Base-by-base conservation (phyloP, 2,888 invertebrate species). In the Eilema caniola region DNA sequence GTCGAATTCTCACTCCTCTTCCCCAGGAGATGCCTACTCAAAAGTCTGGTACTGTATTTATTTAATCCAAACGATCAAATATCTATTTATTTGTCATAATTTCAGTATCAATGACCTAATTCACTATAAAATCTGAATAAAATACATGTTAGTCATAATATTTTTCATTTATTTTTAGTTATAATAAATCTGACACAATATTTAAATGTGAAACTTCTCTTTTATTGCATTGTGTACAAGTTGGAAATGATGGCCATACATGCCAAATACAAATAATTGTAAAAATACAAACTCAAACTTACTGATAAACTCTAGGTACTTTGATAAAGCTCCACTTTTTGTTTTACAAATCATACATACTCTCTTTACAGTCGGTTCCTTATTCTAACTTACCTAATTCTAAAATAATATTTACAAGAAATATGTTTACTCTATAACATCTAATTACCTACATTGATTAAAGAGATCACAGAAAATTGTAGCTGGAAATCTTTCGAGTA, bases 391-490 rank as follows among this genome's bases (percentile, higher is more conserved):
- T 86, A 81, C 77, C 81, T 80, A 81, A 77, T 75, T 67, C 84
- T 86, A 89, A 83, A 76, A 81, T 92, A 90, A 89, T 95, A 95
- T 95, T 91, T 95, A 95, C 95, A 94, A 88, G 87, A 88, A 85
- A 86, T 89, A 90, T 88, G 85, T 91, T 90, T 87, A 91, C 85
- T 90, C 90, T 92, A 91, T 92, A 92, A 90, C 89, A 92, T 92
- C 92, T 92, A 93, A 88, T 78, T 83, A 91, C 91, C 90, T 90
- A 92, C 89, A 93, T 92, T 92, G 93, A 93, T 95, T 93, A 92
- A 92, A 95, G 95, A 95, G 95, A 95, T 95, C 95, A 95, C 95
- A 95, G 95, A 95, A 95, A 95, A 95, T 95, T 95, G 95, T 95
- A 95, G 95, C 95, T 95, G 95, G 95, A 95, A 95, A 95, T 94